phyloP scores from a whole-genome alignment of 2,888 invertebrate genomes.

The Tipula confusa region DNA sequence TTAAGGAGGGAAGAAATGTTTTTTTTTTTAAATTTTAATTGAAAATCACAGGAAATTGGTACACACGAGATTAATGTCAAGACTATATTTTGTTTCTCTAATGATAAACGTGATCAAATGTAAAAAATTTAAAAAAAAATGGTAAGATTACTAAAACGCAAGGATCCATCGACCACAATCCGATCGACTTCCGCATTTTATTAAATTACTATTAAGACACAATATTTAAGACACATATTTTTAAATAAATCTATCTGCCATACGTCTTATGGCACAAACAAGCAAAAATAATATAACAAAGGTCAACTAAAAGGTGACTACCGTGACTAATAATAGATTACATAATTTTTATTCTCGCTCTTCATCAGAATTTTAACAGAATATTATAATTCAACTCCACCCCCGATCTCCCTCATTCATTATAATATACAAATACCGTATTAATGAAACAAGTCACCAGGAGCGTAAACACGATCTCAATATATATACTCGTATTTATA shows the following conservation, averaged over 20 bases:
- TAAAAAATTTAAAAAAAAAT: not conserved
- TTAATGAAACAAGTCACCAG: not conserved
- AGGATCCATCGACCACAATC: not conserved
- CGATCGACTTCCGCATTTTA: not conserved
- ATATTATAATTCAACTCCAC: not conserved
- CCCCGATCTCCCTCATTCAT: not conserved
- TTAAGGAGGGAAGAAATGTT: not conserved
- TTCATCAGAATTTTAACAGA: not conserved
- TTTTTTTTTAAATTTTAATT: not conserved
- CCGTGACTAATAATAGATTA: not conserved
- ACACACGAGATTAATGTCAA: not conserved
- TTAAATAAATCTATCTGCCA: not conserved
- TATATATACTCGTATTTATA: too few relatives aligned
- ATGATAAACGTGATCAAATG: not conserved
- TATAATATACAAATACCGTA: not conserved
- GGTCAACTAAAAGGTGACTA: not conserved
- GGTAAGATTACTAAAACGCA: not conserved
- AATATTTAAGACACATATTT: not conserved
- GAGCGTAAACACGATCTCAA: not conserved
- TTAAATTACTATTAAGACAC: not conserved
- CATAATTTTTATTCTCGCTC: not conserved
- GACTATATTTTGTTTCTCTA: not conserved
- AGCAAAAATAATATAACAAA: not conserved
- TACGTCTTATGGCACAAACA: not conserved
- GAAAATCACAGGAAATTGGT: not conserved